Conservation (phyloP, 2,113 vertebrate genomes). For the Rutilus rutilus region DNA sequence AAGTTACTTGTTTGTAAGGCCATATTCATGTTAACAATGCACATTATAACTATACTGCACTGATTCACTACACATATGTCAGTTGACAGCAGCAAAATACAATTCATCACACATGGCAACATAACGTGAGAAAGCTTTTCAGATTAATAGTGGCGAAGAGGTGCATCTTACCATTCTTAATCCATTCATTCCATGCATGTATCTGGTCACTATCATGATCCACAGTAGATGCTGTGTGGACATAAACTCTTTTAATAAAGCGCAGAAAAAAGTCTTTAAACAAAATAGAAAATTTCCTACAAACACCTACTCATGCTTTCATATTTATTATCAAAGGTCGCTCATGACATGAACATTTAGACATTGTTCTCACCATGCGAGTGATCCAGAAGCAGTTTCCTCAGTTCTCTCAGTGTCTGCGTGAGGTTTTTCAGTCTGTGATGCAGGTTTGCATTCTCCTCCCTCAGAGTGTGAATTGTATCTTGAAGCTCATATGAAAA, state of each 20-base stretch:
- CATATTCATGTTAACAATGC: background rate
- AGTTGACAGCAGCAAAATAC: background rate
- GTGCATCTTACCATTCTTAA: constrained; percentile 62
- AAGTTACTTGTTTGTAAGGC: background rate
- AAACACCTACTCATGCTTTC: background rate
- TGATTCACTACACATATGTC: background rate
- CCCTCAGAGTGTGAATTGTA: constrained; percentile 71
- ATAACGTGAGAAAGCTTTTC: background rate
- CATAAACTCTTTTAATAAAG: background rate
- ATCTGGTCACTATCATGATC: constrained; percentile 57
- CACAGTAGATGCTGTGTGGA: constrained; percentile 56
- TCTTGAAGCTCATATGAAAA: constrained; percentile 72
- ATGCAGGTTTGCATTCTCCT: constrained; percentile 71
- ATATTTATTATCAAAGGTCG: background rate
- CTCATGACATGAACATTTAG: background rate
- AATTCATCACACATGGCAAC: background rate
- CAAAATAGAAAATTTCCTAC: background rate
- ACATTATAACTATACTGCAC: background rate
- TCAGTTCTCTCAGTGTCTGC: constrained; percentile 65
- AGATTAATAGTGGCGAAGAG: background rate
- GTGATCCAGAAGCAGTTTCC: constrained; percentile 66
- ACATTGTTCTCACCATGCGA: constrained; percentile 61
- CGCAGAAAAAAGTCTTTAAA: background rate
- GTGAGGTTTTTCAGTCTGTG: constrained; percentile 71
- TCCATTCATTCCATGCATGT: constrained; percentile 69